These are phyloP conservation scores for Cryptotermes secundus DNA, from an alignment of 1,140 invertebrate species.

Conservation along the genomic window DNA sequence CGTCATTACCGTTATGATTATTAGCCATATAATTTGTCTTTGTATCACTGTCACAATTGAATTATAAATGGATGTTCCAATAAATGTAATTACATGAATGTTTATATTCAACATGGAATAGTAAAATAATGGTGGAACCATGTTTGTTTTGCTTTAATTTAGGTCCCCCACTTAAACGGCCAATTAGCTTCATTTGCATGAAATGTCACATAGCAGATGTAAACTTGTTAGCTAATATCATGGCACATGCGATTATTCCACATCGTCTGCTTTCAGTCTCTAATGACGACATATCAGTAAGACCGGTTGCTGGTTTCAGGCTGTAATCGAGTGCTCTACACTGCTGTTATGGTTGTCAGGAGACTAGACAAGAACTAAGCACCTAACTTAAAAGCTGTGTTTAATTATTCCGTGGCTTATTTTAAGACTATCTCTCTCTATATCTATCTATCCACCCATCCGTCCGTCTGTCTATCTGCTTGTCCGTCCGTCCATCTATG, in stretches of 20 bases:
- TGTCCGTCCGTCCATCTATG: too few species aligned
- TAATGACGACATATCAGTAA: background rate
- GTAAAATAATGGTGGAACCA: background rate
- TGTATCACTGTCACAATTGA: background rate
- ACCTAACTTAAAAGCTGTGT: too few species aligned
- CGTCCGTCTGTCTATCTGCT: too few species aligned
- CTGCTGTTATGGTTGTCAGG: too few species aligned
- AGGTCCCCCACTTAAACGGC: background rate
- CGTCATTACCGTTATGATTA: background rate
- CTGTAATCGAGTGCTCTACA: too few species aligned
- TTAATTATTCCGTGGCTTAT: too few species aligned
- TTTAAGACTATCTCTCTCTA: too few species aligned
- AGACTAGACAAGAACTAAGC: too few species aligned
- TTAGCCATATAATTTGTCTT: background rate
- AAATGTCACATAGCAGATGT: background rate
- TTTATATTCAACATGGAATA: background rate
- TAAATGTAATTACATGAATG: constrained; percentile 13
- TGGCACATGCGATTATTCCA: background rate
- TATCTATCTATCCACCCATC: too few species aligned
- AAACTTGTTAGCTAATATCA: constrained; percentile 8
- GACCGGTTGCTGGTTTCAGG: too few species aligned
- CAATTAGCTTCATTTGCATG: constrained; percentile 3
- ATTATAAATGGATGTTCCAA: background rate
- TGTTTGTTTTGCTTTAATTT: constrained; percentile 15
- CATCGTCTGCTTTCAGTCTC: background rate